Evolutionary conservation across 2,888 invertebrate genomes (phyloP).

Genomic region (Acrobasis suavella): DNA sequence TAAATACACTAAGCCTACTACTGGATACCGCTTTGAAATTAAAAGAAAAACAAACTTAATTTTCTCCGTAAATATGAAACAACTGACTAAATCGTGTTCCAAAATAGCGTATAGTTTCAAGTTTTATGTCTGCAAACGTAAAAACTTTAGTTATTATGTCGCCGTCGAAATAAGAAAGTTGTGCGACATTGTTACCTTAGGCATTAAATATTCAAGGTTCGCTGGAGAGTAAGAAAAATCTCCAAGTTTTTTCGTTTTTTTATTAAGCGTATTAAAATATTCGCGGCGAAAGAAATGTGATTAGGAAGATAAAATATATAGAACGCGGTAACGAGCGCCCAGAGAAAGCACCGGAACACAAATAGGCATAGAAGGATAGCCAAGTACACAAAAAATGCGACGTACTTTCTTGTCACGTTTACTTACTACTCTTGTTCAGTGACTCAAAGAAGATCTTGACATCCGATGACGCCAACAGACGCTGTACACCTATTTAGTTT

Average conservation of each 20-base stretch:
- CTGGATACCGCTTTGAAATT: too few species aligned
- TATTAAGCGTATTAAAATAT: conserved; percentile 15
- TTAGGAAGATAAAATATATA: conserved; percentile 2
- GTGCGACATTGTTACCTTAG: not conserved
- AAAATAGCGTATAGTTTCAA: not conserved
- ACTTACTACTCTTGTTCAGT: too few species aligned
- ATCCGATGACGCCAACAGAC: too few species aligned
- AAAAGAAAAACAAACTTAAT: too few species aligned
- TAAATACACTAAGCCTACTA: too few species aligned
- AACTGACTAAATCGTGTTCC: too few species aligned
- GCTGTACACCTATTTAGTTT: too few species aligned
- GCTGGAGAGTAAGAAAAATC: not conserved
- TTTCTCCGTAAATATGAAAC: too few species aligned
- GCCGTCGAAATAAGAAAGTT: not conserved
- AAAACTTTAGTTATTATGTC: not conserved
- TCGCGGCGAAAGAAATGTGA: conserved; percentile 17
- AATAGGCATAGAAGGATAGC: not conserved
- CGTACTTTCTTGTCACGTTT: too few species aligned
- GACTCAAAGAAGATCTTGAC: too few species aligned
- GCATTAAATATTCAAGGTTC: not conserved
- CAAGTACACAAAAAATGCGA: too few species aligned
- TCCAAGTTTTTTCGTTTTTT: not conserved
- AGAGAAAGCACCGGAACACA: not conserved
- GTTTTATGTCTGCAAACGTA: not conserved
- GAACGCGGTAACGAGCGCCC: conserved; percentile 3